phyloP scores from a whole-genome alignment of 2,113 vertebrate species.

The Cebus imitator region DNA sequence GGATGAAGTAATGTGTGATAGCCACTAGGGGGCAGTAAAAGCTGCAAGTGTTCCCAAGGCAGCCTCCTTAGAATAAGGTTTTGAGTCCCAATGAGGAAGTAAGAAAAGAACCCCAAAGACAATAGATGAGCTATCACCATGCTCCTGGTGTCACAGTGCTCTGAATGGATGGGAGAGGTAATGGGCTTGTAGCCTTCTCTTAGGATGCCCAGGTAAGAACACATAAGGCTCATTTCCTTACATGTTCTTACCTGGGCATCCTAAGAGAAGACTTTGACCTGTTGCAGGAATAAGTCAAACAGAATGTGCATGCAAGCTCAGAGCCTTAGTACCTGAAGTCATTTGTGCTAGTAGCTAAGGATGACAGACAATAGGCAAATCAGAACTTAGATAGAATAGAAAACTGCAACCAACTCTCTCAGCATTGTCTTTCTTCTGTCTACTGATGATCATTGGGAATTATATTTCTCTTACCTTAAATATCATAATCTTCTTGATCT shows the following conservation, averaged over 20 bases:
- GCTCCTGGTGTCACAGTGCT: neutral
- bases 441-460: neutral
- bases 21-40: neutral
- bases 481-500: neutral
- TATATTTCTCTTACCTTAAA: neutral
- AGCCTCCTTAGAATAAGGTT: neutral
- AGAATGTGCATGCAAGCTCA: neutral
- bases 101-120: neutral
- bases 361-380: conserved; percentile 9
- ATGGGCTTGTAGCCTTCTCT: neutral
- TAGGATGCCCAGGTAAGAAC: neutral
- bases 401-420: neutral
- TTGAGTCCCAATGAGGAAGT: neutral
- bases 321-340: neutral
- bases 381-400: neutral
- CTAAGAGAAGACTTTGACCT: neutral
- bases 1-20: neutral
- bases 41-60: neutral
- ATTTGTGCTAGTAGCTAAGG: neutral
- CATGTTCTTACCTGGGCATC: too few relatives aligned
- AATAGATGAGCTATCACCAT: neutral
- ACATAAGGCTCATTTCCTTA: neutral
- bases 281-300: neutral
- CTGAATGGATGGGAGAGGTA: neutral
- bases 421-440: neutral